These are phyloP conservation scores for Eptesicus fuscus DNA, from an alignment of 2,113 vertebrate genomes.

Conservation along the genomic window DNA sequence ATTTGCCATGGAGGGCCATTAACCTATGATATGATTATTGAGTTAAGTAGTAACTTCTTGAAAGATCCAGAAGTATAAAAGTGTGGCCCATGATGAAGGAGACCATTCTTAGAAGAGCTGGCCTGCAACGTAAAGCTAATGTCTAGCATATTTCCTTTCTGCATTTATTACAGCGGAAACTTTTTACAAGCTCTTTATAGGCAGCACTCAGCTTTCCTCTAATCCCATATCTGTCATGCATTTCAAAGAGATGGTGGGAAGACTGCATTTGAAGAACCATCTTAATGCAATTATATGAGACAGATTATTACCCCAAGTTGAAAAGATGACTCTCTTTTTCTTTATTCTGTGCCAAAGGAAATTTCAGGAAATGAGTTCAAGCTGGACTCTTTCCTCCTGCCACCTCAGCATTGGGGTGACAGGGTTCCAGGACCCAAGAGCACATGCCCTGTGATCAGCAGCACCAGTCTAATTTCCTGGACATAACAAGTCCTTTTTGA, in stretches of 20 bases:
- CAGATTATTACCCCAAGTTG: not conserved
- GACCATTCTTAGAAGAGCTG: not conserved
- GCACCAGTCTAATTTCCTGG: not conserved
- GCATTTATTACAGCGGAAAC: slow-evolving; percentile 20
- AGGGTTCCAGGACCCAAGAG: not conserved
- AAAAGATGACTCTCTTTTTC: slow-evolving; percentile 50
- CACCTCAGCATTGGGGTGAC: not conserved
- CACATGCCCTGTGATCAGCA: not conserved
- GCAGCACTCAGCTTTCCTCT: slow-evolving; percentile 4
- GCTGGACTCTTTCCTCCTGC: slow-evolving; percentile 10
- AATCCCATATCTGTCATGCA: not conserved
- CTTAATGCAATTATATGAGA: slow-evolving; percentile 62
- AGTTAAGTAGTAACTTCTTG: not conserved
- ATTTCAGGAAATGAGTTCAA: slow-evolving; percentile 34
- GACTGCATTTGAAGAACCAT: slow-evolving; percentile 24
- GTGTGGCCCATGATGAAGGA: not conserved
- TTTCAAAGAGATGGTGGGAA: slow-evolving; percentile 18
- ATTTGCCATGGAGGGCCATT: not conserved
- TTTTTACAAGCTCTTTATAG: slow-evolving; percentile 57
- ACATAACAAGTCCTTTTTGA: not conserved
- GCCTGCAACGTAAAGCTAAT: not conserved
- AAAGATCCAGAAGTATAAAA: not conserved
- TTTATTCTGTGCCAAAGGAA: slow-evolving; percentile 47
- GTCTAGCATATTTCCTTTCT: slow-evolving; percentile 53
- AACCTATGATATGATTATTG: not conserved